Evolutionary conservation across 2,797 vertebrate genomes (phyloP).

Genomic region (Chiroxiphia lanceolata): DNA sequence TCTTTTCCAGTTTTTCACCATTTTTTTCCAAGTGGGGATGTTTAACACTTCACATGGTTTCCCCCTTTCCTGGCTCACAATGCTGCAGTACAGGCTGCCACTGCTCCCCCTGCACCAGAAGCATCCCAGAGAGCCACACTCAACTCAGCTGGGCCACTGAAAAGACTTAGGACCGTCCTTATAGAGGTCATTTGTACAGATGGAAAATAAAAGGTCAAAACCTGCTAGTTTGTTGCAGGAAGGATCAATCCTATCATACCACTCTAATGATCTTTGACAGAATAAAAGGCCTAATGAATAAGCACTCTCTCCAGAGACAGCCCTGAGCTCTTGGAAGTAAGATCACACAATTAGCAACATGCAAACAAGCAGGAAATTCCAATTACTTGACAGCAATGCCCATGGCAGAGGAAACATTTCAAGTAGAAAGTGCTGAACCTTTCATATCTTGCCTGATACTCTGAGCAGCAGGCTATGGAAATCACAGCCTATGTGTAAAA

Average conservation of each 20-base stretch:
- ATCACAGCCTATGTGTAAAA: background rate
- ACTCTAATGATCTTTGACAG: conserved; percentile 4
- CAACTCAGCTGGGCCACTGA: background rate
- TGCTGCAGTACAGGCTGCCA: background rate
- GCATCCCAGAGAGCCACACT: background rate
- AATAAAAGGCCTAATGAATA: conserved; percentile 41
- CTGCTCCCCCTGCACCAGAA: background rate
- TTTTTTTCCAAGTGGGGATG: background rate
- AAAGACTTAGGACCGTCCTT: background rate
- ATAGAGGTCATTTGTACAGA: background rate
- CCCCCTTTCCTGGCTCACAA: fast-evolving
- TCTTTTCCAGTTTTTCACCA: background rate
- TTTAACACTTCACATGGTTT: background rate
- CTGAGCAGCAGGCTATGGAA: background rate
- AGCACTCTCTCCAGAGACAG: conserved; percentile 9
- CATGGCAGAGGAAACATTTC: background rate
- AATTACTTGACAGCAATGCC: conserved; percentile 6
- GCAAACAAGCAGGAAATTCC: conserved; percentile 55
- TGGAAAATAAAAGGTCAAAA: background rate
- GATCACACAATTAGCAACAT: conserved; percentile 26
- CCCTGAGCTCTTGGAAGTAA: background rate
- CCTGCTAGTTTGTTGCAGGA: background rate
- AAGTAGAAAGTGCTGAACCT: background rate
- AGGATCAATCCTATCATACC: background rate
- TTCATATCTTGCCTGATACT: background rate